Evolutionary conservation across 2,797 vertebrate species (phyloP).

Genomic region (Coregonus sp.): DNA sequence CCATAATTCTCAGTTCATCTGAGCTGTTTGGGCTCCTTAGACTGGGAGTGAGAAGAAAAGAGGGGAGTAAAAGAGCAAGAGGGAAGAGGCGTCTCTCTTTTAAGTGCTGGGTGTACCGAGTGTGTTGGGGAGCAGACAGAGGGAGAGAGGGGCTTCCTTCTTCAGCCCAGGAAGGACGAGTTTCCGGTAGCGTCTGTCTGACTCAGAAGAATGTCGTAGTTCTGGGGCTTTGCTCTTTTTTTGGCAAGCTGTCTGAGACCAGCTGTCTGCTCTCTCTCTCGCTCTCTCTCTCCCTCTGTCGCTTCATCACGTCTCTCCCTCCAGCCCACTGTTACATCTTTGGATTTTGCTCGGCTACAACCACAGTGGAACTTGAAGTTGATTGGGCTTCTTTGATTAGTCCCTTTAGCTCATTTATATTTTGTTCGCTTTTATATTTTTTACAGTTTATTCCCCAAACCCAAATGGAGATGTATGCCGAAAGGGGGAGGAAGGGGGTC

Average conservation of each 20-base stretch:
- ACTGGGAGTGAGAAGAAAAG: slow-evolving; percentile 44
- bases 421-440: slow-evolving; percentile 25
- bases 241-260: slow-evolving; percentile 73
- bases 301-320: slow-evolving; percentile 62
- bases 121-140: slow-evolving; percentile 64
- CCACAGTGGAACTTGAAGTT: slow-evolving; percentile 47
- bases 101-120: slow-evolving; percentile 63
- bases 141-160: slow-evolving; percentile 60
- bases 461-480: background rate
- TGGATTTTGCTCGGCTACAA: slow-evolving; percentile 72
- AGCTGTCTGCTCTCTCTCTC: slow-evolving; percentile 68
- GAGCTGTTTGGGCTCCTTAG: slow-evolving; percentile 59
- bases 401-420: slow-evolving; percentile 41
- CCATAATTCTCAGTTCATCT: slow-evolving; percentile 54
- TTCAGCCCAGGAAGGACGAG: slow-evolving; percentile 68
- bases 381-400: slow-evolving; percentile 55
- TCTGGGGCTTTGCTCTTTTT: slow-evolving; percentile 62
- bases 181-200: slow-evolving; percentile 74
- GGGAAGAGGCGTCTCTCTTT: slow-evolving; percentile 46
- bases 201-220: slow-evolving; percentile 75
- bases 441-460: slow-evolving; percentile 44
- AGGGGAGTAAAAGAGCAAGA: slow-evolving; percentile 27
- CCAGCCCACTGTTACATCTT: slow-evolving; percentile 69
- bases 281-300: slow-evolving; percentile 55
- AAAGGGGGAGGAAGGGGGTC: background rate